phyloP scores from a whole-genome alignment of 2,797 vertebrate species.

The Pelobates cultripes region DNA sequence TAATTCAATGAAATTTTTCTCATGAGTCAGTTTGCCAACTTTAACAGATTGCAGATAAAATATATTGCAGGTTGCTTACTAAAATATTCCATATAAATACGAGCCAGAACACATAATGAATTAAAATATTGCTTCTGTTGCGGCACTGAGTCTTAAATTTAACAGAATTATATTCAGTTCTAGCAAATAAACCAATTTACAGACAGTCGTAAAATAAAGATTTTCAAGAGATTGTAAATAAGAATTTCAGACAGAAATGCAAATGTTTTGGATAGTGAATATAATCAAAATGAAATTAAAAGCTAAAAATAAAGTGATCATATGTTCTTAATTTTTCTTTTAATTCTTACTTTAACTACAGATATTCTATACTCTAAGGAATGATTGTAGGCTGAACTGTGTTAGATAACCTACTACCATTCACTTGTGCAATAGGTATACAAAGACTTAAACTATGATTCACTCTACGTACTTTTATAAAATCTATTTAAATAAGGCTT shows the following conservation, averaged over 20 bases:
- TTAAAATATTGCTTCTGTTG: not conserved
- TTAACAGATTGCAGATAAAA: slow-evolving; percentile 8
- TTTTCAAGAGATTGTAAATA: not conserved
- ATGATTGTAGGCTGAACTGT: too few species aligned
- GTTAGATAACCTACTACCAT: too few species aligned
- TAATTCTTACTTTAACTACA: too few species aligned
- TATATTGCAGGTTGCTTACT: not conserved
- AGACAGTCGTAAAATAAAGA: not conserved
- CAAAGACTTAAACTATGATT: too few species aligned
- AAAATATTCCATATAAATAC: not conserved
- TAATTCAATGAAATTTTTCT: not conserved
- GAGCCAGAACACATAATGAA: not conserved
- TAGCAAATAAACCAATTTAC: slow-evolving; percentile 5
- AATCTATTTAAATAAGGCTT: too few species aligned
- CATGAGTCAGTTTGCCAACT: not conserved
- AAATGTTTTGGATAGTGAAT: not conserved
- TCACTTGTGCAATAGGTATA: too few species aligned
- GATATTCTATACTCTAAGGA: too few species aligned
- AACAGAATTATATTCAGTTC: slow-evolving; percentile 4
- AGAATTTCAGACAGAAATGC: not conserved
- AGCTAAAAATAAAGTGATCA: not conserved
- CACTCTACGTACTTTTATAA: too few species aligned
- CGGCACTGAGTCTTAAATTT: not conserved
- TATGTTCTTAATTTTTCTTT: not conserved
- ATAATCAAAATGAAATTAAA: not conserved